A percentile compares a stretch with the other conserved stretches of the same genome.
These are phyloP conservation scores for Oryctes rhinoceros DNA, from an alignment of 1,140 invertebrate genomes.

Conservation along the genomic window DNA sequence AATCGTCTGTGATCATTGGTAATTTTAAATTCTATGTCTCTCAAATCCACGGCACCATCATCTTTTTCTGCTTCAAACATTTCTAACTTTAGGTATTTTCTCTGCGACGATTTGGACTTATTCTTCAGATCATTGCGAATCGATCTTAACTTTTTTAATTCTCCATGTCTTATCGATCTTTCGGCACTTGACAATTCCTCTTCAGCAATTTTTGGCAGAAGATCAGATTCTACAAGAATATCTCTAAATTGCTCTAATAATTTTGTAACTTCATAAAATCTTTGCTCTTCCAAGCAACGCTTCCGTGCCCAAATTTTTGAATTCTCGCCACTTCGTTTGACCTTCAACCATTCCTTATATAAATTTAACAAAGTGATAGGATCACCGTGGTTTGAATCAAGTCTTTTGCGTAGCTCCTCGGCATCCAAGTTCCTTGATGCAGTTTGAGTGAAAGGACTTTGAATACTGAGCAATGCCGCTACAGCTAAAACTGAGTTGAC, in stretches of 20 bases:
- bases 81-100: conserved; percentile 78
- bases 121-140: conserved; percentile 75
- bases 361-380: conserved; percentile 90
- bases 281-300: conserved; percentile 92
- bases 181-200: conserved; percentile 77
- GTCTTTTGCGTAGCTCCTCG: conserved; percentile 77
- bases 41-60: conserved; percentile 77
- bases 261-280: conserved; percentile 86
- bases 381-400: conserved; percentile 95
- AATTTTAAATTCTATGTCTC: conserved; percentile 88
- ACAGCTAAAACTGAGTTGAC: conserved; percentile 92
- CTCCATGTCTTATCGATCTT: conserved; percentile 81
- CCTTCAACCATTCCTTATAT: conserved; percentile 89
- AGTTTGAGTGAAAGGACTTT: conserved; percentile 90
- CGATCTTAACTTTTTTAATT: conserved; percentile 84
- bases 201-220: conserved; percentile 69
- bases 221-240: conserved; percentile 79
- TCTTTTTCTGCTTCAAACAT: conserved; percentile 65
- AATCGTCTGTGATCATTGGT: conserved; percentile 57
- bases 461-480: conserved; percentile 91
- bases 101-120: conserved; percentile 69
- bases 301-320: conserved; percentile 85
- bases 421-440: conserved; percentile 84
- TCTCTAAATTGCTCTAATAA: conserved; percentile 89
- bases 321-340: conserved; percentile 70